Evolutionary conservation across 2,797 vertebrate species (phyloP), one percentile per base, ranked within the genome.

Genomic region (Bryconaethiops microstoma): DNA sequence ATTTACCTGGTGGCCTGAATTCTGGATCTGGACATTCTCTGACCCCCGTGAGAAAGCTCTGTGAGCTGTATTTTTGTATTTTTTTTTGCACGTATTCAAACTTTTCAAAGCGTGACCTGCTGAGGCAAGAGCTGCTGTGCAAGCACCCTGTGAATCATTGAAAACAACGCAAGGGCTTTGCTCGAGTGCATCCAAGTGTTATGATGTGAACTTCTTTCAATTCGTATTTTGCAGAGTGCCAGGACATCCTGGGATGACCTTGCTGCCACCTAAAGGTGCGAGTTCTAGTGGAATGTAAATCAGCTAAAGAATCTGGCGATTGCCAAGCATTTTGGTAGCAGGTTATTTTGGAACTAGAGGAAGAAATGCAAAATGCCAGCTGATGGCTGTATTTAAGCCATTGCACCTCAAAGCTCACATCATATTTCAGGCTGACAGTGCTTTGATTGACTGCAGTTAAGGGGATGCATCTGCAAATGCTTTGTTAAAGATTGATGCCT

Each of bases 11-110:
- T 5, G 23, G 68, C 29, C 39, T 65, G 60, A 73, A 76, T 55
- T 45, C 52, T 48, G 62, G 39, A 52, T 40, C 78, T 64, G 65
- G 76, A 80, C 64, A 77, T 74, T 13, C 21, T 65, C 72, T 83
- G 57, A 80, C 80, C 75, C 74, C 71, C 80, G 62, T 69, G 65
- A 67, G 63, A 74, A 80, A 80, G 57, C 63, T 57, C 67, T 21
- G n/a, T n/a, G 68, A 40, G 39, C 45, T 2, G 63, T 35, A 2
- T 52, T 52, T 52, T 52, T 52, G 14, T 52, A 2, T 25, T 25
- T 60, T 60, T 29, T 69, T 25, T 64, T 71, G 63, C 68, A 57
- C 60, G 67, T 77, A 78, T 81, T 52, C 73, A 52, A 81, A 81
- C 74, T 77, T 81, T 81, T 55, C 7, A 54, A 39, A 74, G 73